These are phyloP conservation scores for Hoplostethus mediterraneus DNA, from an alignment of 2,797 vertebrate species.

Conservation along the genomic window DNA sequence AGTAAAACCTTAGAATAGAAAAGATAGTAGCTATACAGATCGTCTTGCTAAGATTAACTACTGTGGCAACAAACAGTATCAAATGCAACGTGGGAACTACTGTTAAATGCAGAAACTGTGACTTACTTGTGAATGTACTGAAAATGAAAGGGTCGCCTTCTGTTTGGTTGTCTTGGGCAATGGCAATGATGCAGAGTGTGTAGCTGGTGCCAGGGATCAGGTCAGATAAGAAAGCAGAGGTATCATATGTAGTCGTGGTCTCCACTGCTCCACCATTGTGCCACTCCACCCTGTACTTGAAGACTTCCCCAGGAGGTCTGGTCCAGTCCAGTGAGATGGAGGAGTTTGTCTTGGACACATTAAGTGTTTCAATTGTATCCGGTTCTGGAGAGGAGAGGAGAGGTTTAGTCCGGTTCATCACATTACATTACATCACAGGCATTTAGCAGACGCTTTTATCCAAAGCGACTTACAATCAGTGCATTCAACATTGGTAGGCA, in stretches of 20 bases:
- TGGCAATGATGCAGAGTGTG: constrained; percentile 22
- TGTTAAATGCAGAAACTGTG: background rate
- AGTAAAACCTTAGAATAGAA: too few species aligned
- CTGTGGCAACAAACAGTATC: too few species aligned
- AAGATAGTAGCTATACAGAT: too few species aligned
- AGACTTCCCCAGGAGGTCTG: constrained; percentile 11
- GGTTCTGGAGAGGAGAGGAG: constrained; percentile 30
- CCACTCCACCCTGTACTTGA: constrained; percentile 30
- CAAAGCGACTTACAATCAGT: too few species aligned
- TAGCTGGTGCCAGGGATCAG: constrained; percentile 40
- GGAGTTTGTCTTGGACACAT: background rate
- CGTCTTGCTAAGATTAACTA: too few species aligned
- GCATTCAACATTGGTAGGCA: too few species aligned
- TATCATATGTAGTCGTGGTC: fast-evolving
- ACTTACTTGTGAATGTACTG: constrained; percentile 32
- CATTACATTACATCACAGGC: too few species aligned
- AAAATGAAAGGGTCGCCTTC: constrained; percentile 17
- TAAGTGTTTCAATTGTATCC: background rate
- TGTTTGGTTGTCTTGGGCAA: constrained; percentile 20
- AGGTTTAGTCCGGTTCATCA: too few species aligned
- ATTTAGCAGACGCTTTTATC: too few species aligned
- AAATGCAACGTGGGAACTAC: too few species aligned
- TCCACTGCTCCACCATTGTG: background rate
- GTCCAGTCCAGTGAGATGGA: constrained; percentile 42
- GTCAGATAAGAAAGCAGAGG: constrained; percentile 1